These are phyloP conservation scores for Lophochroa leadbeateri DNA, from an alignment of 2,113 vertebrate genomes.

Conservation along the genomic window DNA sequence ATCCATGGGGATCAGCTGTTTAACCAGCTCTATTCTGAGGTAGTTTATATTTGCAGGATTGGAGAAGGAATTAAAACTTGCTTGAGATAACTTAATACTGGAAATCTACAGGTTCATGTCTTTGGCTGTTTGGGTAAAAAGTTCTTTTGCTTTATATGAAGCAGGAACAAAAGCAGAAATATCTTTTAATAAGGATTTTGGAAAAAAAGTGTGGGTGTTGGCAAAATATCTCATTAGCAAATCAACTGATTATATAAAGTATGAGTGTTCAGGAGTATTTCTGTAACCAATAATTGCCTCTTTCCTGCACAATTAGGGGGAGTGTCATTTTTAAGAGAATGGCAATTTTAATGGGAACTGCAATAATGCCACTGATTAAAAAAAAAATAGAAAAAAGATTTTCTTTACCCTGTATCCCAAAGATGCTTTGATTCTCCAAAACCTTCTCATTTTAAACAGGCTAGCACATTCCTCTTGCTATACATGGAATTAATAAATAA, in stretches of 20 bases:
- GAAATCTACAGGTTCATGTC: not conserved
- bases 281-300: not conserved
- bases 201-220: not conserved
- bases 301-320: not conserved
- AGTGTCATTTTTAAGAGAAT: not conserved
- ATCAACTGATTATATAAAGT: not conserved
- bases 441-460: not conserved
- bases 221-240: not conserved
- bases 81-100: not conserved
- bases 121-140: not conserved
- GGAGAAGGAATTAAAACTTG: not conserved
- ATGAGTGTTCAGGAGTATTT: not conserved
- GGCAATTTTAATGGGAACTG: not conserved
- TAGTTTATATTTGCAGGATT: not conserved
- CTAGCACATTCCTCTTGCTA: not conserved
- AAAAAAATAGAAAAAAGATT: not conserved
- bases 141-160: not conserved
- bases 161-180: not conserved
- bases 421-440: not conserved
- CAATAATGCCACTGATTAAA: not conserved
- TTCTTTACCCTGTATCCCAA: not conserved
- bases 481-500: not conserved
- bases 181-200: not conserved
- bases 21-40: not conserved
- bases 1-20: not conserved